Conservation (phyloP, 2,113 vertebrate genomes). For the Dicrurus megarhynchus region DNA sequence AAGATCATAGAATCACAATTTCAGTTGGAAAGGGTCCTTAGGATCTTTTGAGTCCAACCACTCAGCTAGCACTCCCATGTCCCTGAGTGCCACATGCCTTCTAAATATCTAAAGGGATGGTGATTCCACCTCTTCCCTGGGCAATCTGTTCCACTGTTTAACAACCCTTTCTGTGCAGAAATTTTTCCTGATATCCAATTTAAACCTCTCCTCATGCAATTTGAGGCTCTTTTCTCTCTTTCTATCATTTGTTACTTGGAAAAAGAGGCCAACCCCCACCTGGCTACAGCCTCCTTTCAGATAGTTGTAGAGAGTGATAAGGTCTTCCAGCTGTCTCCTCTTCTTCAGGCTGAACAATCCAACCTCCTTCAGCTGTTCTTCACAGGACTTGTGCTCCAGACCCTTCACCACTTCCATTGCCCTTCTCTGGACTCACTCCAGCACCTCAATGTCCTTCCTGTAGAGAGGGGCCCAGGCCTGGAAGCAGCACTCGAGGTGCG, state of each 20-base stretch:
- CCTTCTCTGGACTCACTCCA: background rate
- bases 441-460: no score
- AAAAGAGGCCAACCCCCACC: background rate
- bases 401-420: accelerated
- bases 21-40: background rate
- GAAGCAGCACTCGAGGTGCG: accelerated
- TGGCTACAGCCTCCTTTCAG: background rate
- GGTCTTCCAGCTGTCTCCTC: background rate
- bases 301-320: background rate
- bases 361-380: background rate
- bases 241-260: background rate
- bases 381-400: background rate
- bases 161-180: background rate
- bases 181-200: background rate
- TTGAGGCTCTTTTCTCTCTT: background rate
- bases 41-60: background rate
- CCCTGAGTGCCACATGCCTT: no score
- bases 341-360: background rate
- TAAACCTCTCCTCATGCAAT: background rate
- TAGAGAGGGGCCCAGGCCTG: background rate
- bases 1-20: background rate
- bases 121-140: background rate
- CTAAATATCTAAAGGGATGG: background rate
- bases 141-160: background rate
- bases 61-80: background rate